Evolutionary conservation across 2,797 vertebrate genomes (phyloP), one percentile per base, ranked within the genome.

Genomic region (Protosalanx chinensis): DNA sequence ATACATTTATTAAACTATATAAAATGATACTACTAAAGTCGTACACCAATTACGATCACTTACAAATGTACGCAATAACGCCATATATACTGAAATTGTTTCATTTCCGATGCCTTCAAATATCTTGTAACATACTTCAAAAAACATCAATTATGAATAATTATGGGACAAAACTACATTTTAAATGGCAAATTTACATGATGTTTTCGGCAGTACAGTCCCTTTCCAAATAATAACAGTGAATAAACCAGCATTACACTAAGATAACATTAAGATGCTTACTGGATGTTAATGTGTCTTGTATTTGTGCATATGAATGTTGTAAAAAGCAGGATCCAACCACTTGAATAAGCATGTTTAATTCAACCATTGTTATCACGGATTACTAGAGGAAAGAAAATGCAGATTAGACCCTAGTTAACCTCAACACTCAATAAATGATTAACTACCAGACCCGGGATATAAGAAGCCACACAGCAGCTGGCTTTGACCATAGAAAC

Each of bases 371-470:
- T 90, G 89, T 88, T 88, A 84, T 91, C 84, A 62, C 75, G 86
- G 87, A 91, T 92, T 90, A 91, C 86, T 76, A 84, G 78, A 76
- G 87, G 85, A 82, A 91, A 91, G 90, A 81, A 91, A 88, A 92
- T 91, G 89, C 88, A 91, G 87, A 91, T 92, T 87, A 88, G 86
- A 84, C 83, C 73, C 80, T 70, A 79, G 84, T 89, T 91, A 84
- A 90, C 86, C 84, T 78, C 85, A 75, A 80, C 74, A 84, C 72
- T 84, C 84, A 89, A 89, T 89, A 88, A 91, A 90, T 91, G 83
- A 91, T 91, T 91, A 90, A 91, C 89, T 79, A 81, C 77, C 72
- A 66, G 75, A 72, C 67, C 70, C 65, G 27, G 8, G 49, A n/a
- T 32, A 46, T 53, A 12, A 6, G 37, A 41, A 64, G 12, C 16